These are phyloP conservation scores for Diarsia rubi DNA, from an alignment of 2,888 invertebrate genomes.

Conservation along the genomic window DNA sequence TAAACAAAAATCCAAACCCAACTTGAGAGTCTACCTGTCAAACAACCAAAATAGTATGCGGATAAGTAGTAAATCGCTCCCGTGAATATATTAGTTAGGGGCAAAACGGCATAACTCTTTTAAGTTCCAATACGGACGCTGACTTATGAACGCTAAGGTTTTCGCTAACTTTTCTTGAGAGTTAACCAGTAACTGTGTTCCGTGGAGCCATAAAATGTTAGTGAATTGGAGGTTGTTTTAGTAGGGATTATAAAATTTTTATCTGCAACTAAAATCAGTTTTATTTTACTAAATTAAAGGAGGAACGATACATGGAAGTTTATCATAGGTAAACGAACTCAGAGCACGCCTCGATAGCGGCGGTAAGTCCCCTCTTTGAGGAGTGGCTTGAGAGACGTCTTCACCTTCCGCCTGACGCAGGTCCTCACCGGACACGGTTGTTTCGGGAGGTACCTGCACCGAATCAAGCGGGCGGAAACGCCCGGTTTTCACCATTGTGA, in stretches of 20 bases:
- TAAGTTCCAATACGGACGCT: slow-evolving; percentile 69
- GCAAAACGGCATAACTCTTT: slow-evolving; percentile 63
- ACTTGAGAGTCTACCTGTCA: slow-evolving; percentile 16
- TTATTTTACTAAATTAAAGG: not conserved
- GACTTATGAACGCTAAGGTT: slow-evolving; percentile 74
- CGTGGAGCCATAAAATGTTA: slow-evolving; percentile 39
- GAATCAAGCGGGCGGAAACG: too few relatives aligned
- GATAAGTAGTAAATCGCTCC: slow-evolving; percentile 49
- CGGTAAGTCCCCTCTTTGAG: too few relatives aligned
- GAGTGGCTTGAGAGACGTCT: too few relatives aligned
- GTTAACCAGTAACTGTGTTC: slow-evolving; percentile 69
- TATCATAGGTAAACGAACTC: too few relatives aligned
- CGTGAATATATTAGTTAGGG: slow-evolving; percentile 59
- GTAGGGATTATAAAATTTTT: not conserved
- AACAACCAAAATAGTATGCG: slow-evolving; percentile 37
- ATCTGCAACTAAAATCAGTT: not conserved
- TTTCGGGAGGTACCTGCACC: too few relatives aligned
- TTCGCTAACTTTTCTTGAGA: slow-evolving; percentile 75
- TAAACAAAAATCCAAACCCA: not conserved
- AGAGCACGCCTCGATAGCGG: too few relatives aligned
- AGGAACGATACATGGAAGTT: not conserved
- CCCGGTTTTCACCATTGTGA: too few relatives aligned
- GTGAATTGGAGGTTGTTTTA: not conserved
- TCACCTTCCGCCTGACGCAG: too few relatives aligned
- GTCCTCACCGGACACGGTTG: too few relatives aligned